A percentile compares a stretch with the other conserved stretches of the same genome.
Conservation (phyloP, 2,888 invertebrate species). For the Pollenia angustigena region DNA sequence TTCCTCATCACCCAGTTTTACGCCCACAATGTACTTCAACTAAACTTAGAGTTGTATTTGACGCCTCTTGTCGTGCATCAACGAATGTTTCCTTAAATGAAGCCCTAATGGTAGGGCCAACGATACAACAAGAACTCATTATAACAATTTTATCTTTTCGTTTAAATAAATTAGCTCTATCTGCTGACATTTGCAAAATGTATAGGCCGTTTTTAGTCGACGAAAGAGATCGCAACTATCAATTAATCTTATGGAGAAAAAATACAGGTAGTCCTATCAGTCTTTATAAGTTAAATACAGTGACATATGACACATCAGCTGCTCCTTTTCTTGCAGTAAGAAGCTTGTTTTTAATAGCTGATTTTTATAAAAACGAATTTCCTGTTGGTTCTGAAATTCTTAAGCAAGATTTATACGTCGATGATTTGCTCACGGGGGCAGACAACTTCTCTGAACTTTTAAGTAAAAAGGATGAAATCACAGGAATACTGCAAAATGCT, state of each 20-base stretch:
- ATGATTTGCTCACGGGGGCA: slow-evolving; percentile 70
- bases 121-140: slow-evolving; percentile 55
- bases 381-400: slow-evolving; percentile 71
- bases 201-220: slow-evolving; percentile 61
- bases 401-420: slow-evolving; percentile 71
- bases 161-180: slow-evolving; percentile 36
- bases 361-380: slow-evolving; percentile 55
- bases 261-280: slow-evolving; percentile 1
- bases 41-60: no score
- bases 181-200: slow-evolving; percentile 60
- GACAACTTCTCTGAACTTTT: slow-evolving; percentile 54
- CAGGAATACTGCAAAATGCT: slow-evolving; percentile 46
- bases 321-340: slow-evolving; percentile 66
- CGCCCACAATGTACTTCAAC: no score
- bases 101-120: slow-evolving; percentile 55
- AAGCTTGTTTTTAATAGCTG: no score
- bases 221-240: no score
- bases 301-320: slow-evolving; percentile 65
- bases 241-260: slow-evolving; percentile 42
- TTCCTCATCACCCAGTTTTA: no score
- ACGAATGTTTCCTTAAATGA: slow-evolving; percentile 55
- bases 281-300: slow-evolving; percentile 32
- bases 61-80: not conserved
- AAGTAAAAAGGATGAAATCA: slow-evolving; percentile 46
- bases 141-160: slow-evolving; percentile 21